Percentiles rank a stretch among this genome's conserved stretches.
Conservation (phyloP, 2,797 vertebrate species). For the Tapirus indicus region DNA sequence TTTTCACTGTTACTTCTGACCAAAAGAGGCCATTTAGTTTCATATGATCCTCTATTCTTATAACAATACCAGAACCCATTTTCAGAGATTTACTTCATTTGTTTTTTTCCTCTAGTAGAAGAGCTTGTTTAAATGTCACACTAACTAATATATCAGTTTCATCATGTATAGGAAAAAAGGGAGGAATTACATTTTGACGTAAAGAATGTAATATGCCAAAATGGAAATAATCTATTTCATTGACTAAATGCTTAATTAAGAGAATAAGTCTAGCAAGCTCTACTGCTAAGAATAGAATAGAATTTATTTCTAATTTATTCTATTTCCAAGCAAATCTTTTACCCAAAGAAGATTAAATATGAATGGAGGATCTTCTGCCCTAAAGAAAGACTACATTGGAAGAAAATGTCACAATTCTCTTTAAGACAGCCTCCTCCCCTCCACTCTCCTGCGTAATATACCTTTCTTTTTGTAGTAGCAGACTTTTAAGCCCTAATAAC, state of each 20-base stretch:
- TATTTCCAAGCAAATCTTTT: neutral
- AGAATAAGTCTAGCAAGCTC: neutral
- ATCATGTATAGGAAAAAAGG: neutral
- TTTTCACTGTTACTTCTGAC: neutral
- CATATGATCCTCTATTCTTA: neutral
- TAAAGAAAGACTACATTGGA: neutral
- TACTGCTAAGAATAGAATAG: neutral
- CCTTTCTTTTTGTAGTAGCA: neutral
- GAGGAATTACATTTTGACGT: neutral
- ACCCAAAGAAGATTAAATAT: neutral
- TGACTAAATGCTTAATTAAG: conserved; percentile 17
- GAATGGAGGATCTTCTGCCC: neutral
- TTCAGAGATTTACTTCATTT: neutral
- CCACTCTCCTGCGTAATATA: neutral
- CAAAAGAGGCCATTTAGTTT: neutral
- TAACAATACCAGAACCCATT: neutral
- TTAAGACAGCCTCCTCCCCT: neutral
- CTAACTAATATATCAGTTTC: neutral
- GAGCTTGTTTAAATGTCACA: neutral
- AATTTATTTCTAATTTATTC: conserved; percentile 29
- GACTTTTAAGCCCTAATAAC: conserved; percentile 51
- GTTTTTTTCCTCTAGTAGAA: neutral
- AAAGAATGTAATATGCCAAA: neutral
- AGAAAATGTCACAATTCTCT: neutral
- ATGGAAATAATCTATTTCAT: neutral